These are phyloP conservation scores for Sphenodon punctatus DNA, from an alignment of 2,797 vertebrate species.

Conservation along the genomic window DNA sequence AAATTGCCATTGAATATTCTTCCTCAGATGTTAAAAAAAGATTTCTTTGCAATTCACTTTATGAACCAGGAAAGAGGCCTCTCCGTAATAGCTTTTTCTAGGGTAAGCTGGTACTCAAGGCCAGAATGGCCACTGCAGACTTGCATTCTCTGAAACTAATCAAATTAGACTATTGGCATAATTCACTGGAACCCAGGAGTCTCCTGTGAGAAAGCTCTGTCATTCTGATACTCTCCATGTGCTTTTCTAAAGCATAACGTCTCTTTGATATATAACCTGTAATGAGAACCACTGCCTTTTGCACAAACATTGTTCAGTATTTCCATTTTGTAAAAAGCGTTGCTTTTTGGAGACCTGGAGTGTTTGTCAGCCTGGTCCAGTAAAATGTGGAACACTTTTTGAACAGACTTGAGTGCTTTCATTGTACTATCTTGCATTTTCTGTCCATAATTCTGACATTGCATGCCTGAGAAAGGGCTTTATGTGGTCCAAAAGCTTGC, in stretches of 20 bases:
- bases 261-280: background rate
- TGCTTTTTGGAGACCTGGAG: background rate
- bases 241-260: slow-evolving; percentile 19
- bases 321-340: slow-evolving; percentile 29
- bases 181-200: slow-evolving; percentile 18
- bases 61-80: slow-evolving; percentile 41
- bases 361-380: background rate
- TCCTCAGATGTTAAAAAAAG: slow-evolving; percentile 44
- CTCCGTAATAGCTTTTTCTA: fast-evolving
- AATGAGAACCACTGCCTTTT: slow-evolving; percentile 24
- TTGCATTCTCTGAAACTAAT: slow-evolving; percentile 39
- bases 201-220: background rate
- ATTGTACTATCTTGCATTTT: no score
- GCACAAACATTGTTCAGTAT: slow-evolving; percentile 27
- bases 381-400: background rate
- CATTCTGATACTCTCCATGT: slow-evolving; percentile 17
- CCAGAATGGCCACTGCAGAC: background rate
- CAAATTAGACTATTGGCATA: slow-evolving; percentile 31
- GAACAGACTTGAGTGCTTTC: background rate
- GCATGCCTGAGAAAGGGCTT: no score
- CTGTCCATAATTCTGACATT: no score
- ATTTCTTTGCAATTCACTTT: slow-evolving; percentile 41
- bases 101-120: slow-evolving; percentile 11
- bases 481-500: no score
- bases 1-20: slow-evolving; percentile 42